Conservation (phyloP, 2,113 vertebrate genomes). For the Lasiurus cinereus region DNA sequence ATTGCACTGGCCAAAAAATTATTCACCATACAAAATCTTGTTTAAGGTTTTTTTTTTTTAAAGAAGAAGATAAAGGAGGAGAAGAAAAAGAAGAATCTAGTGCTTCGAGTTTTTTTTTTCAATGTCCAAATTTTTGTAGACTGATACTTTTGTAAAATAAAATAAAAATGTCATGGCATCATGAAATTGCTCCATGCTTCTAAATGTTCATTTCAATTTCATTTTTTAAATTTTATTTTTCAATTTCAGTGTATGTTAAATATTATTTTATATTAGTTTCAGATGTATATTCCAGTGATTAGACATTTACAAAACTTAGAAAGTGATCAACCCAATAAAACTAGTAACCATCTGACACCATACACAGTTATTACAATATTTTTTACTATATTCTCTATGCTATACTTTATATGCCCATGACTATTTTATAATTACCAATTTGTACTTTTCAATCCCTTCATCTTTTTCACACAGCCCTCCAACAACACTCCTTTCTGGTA, state of each 20-base stretch:
- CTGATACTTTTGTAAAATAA: not conserved
- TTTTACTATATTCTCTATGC: not conserved
- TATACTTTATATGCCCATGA: not conserved
- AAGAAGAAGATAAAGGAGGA: not conserved
- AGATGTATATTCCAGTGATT: not conserved
- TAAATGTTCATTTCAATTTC: not conserved
- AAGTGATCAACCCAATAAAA: not conserved
- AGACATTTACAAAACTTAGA: not conserved
- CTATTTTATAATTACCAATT: not conserved
- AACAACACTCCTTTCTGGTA: not conserved
- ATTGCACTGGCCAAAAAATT: not conserved
- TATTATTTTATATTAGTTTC: not conserved
- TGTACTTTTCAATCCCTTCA: not conserved
- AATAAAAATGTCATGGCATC: constrained; percentile 12
- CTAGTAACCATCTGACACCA: not conserved
- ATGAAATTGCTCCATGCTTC: not conserved
- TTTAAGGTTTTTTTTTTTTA: constrained; percentile 22
- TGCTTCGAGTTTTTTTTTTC: not conserved
- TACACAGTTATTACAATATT: not conserved
- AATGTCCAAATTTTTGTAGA: constrained; percentile 21
- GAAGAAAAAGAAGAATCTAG: not conserved
- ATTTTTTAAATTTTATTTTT: not conserved
- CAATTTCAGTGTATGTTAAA: not conserved
- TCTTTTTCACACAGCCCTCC: not conserved
- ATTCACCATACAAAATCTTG: not conserved